Conservation (phyloP, 37 sponge, comb jelly and placozoan genomes). For the Oopsacas minuta region DNA sequence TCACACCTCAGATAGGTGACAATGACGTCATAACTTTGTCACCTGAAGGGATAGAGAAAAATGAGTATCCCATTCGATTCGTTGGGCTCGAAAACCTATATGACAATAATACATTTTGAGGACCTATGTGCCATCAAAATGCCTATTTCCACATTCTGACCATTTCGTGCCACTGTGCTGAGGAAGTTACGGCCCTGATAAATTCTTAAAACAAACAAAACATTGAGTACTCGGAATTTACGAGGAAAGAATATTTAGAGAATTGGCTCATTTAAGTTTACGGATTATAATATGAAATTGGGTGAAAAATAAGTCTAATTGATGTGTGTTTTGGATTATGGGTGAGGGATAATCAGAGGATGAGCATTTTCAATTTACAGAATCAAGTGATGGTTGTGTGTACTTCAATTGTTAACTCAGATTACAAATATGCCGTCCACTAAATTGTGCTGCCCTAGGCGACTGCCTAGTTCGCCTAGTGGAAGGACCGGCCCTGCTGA, state of each 20-base stretch:
- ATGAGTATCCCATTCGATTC: too few relatives aligned
- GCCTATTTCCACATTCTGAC: too few relatives aligned
- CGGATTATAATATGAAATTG: slow-evolving; percentile 16
- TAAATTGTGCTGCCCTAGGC: slow-evolving; percentile 17
- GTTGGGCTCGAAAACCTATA: too few relatives aligned
- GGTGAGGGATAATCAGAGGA: slow-evolving; percentile 19
- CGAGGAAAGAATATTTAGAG: slow-evolving; percentile 17
- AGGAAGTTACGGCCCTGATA: slow-evolving; percentile 17
- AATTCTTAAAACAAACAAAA: slow-evolving; percentile 6
- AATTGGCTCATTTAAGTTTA: slow-evolving; percentile 11
- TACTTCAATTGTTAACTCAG: slow-evolving; percentile 18
- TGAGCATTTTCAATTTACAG: slow-evolving; percentile 18
- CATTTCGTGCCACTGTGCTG: too few relatives aligned
- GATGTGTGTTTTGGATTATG: slow-evolving; percentile 18
- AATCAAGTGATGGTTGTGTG: slow-evolving; percentile 17
- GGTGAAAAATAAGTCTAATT: slow-evolving; percentile 19
- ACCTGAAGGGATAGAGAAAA: too few relatives aligned
- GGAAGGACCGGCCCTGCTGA: slow-evolving; percentile 17
- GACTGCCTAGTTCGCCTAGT: slow-evolving; percentile 19
- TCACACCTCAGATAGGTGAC: too few relatives aligned
- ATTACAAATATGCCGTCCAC: slow-evolving; percentile 11
- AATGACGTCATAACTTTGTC: too few relatives aligned
- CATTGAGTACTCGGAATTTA: slow-evolving; percentile 16
- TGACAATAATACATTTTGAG: too few relatives aligned
- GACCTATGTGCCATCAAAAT: too few relatives aligned